Evolutionary conservation across 2,113 vertebrate species (phyloP).

Genomic region (Brienomyrus brachyistius): DNA sequence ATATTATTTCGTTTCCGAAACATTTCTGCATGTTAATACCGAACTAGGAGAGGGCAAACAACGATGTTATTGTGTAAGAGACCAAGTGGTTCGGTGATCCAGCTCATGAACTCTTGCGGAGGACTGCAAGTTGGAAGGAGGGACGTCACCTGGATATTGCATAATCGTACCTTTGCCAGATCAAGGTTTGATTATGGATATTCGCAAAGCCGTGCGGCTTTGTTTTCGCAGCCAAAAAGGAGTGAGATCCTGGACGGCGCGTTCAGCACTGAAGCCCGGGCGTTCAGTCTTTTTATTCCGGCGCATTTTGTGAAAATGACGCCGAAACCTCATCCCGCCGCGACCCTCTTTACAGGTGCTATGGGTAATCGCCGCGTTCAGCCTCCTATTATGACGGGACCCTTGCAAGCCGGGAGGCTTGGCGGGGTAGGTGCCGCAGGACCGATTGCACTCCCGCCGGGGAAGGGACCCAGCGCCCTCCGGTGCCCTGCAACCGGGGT

Average conservation of each 20-base stretch:
- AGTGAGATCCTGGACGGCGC: neutral
- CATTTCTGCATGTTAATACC: neutral
- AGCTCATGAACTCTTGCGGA: constrained; percentile 19
- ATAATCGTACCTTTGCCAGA: constrained; percentile 9
- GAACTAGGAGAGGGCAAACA: neutral
- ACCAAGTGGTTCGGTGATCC: constrained; percentile 29
- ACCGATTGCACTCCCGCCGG: constrained; percentile 28
- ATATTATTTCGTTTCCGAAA: neutral
- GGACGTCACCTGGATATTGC: constrained; percentile 29
- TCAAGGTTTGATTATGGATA: constrained; percentile 14
- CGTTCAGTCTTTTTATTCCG: constrained; percentile 17
- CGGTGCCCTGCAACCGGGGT: constrained; percentile 23
- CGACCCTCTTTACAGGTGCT: constrained; percentile 12
- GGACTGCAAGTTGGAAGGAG: constrained; percentile 27
- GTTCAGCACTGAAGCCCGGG: constrained; percentile 8
- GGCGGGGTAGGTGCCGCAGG: neutral
- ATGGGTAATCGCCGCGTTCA: neutral
- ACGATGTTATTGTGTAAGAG: constrained; percentile 41
- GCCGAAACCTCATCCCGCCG: constrained; percentile 13
- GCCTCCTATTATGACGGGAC: neutral
- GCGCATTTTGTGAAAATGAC: constrained; percentile 19
- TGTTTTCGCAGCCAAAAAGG: neutral
- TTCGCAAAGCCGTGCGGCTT: neutral
- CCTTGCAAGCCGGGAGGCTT: neutral
- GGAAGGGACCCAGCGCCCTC: constrained; percentile 12